Evolutionary conservation across 2,797 vertebrate genomes (phyloP).

Genomic region (Zonotrichia albicollis): DNA sequence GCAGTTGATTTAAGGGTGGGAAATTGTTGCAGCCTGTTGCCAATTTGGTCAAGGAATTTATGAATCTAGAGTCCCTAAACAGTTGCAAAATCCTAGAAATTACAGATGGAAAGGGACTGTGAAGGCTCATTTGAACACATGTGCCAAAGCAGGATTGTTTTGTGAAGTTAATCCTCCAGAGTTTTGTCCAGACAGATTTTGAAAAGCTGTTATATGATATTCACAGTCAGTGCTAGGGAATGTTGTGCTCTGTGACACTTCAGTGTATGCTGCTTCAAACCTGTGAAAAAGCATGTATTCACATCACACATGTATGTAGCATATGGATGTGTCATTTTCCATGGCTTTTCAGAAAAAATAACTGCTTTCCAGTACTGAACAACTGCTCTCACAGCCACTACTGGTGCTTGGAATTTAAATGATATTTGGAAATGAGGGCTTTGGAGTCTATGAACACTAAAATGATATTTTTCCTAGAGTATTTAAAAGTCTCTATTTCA

Average conservation of each 20-base stretch:
- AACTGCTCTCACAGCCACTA: background rate
- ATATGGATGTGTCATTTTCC: background rate
- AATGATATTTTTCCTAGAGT: background rate
- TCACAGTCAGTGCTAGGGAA: background rate
- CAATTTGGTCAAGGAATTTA: slow-evolving; percentile 14
- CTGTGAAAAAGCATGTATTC: background rate
- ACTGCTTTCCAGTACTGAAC: background rate
- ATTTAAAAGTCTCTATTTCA: background rate
- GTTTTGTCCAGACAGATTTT: slow-evolving; percentile 9
- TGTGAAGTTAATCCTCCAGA: background rate
- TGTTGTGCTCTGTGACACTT: background rate
- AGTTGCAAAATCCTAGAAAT: slow-evolving; percentile 9
- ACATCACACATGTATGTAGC: background rate
- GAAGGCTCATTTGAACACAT: background rate
- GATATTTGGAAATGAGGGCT: background rate
- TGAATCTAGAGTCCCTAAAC: slow-evolving; percentile 4
- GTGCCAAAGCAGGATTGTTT: slow-evolving; percentile 12
- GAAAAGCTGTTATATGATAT: background rate
- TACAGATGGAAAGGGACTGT: background rate
- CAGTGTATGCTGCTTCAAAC: background rate
- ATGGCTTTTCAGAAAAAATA: background rate
- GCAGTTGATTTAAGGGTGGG: slow-evolving; percentile 30
- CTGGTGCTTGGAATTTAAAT: background rate
- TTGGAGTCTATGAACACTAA: background rate
- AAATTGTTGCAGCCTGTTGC: slow-evolving; percentile 1